phyloP scores from a whole-genome alignment of 2,888 invertebrate species.

The Idaea dimidiata region DNA sequence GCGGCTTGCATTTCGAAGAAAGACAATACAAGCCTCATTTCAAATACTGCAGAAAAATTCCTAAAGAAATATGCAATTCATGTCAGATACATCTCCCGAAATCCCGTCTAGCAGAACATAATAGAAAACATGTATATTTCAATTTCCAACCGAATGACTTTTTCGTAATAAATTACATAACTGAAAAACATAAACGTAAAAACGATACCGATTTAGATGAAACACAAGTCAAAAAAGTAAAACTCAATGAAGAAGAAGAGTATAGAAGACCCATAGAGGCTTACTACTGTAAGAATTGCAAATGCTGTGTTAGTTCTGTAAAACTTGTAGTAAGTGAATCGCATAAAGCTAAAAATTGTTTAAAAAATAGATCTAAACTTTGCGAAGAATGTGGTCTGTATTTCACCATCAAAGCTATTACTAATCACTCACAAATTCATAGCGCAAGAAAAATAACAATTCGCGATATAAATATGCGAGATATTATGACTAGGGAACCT shows the following conservation, averaged over 20 bases:
- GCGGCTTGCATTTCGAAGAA: constrained; percentile 43
- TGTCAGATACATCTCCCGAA: constrained; percentile 31
- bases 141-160: constrained; percentile 24
- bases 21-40: constrained; percentile 34
- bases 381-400: constrained; percentile 46
- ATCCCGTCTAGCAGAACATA: constrained; percentile 8
- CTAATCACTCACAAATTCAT: constrained; percentile 26
- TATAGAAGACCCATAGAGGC: constrained; percentile 6
- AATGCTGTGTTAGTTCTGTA: constrained; percentile 11
- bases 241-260: constrained; percentile 5
- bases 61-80: constrained; percentile 23
- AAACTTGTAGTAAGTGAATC: constrained; percentile 7
- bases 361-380: constrained; percentile 6
- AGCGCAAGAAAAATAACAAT: constrained; percentile 25
- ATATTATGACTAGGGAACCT: constrained; percentile 20
- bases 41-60: constrained; percentile 18
- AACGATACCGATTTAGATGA: background rate
- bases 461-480: constrained; percentile 34
- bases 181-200: constrained; percentile 10
- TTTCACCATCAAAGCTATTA: constrained; percentile 13
- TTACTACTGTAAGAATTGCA: constrained; percentile 27
- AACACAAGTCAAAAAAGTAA: constrained; percentile 4
- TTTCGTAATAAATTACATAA: constrained; percentile 13
- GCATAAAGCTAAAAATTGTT: background rate
- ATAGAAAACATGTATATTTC: constrained; percentile 10